Evolutionary conservation across 2,888 invertebrate species (phyloP).

Genomic region (Trichacis sp.): DNA sequence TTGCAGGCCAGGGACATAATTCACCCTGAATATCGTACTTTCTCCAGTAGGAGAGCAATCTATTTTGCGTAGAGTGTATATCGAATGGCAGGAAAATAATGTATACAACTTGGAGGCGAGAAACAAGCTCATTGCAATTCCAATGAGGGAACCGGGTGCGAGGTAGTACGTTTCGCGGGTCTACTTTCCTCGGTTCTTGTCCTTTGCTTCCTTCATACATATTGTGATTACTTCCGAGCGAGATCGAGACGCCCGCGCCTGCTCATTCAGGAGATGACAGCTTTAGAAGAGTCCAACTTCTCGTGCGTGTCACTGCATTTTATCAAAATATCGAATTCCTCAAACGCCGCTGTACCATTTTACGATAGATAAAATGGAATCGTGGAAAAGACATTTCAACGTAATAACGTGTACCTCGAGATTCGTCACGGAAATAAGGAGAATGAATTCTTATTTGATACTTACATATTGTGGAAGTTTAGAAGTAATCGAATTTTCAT

Average conservation of each 20-base stretch:
- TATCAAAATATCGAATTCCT: not conserved
- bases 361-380: too few species aligned
- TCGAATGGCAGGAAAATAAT: conserved; percentile 39
- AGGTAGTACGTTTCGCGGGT: conserved; percentile 52
- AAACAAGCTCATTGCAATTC: conserved; percentile 63
- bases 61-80: conserved; percentile 27
- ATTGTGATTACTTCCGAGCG: conserved; percentile 64
- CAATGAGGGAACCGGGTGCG: conserved; percentile 60
- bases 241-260: conserved; percentile 41
- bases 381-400: too few species aligned
- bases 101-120: conserved; percentile 53
- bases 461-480: too few species aligned
- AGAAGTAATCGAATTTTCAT: too few species aligned
- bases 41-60: conserved; percentile 6
- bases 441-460: too few species aligned
- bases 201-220: conserved; percentile 61
- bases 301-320: not conserved
- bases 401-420: too few species aligned
- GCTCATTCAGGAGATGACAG: conserved; percentile 22
- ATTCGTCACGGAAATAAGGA: too few species aligned
- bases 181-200: conserved; percentile 55
- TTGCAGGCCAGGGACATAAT: not conserved
- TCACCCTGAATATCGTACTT: not conserved
- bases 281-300: conserved; percentile 18
- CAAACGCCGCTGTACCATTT: not conserved